Evolutionary conservation across 2,888 invertebrate species (phyloP), one percentile per base, ranked within the genome.

Genomic region (Noctua fimbriata): DNA sequence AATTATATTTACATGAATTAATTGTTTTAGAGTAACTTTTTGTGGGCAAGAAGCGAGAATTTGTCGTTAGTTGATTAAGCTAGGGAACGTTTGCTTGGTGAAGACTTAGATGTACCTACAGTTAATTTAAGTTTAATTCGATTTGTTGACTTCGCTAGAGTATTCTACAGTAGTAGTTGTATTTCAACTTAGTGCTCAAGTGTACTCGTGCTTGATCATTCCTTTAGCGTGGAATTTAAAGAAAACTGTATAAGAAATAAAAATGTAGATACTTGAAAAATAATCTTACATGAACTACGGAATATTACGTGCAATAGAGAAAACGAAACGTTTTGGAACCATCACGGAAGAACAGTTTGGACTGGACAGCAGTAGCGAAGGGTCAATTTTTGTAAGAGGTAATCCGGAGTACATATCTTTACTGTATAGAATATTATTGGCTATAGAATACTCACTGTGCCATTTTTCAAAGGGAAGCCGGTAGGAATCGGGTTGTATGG

Each of bases 1-100:
- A 86, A 81, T 81, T 82, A 75, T 82, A 83, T 86, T 86, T 78
- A 80, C 78, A 44, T 71, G 60, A 36, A 69, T 74, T 78, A 86
- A 86, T 83, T 86, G 78, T 83, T 83, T 72, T 47, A 41, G 76
- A 74, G 73, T 41, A 52, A 76, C 65, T 86, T 72, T 76, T 73
- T 76, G 75, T 76, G 67, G 55, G 63, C 18, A 71, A 65, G 66
- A 49, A 32, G 58, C n/a, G 32, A 16, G 63, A 49, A 72, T 81
- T 58, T 32, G 47, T 72, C 32, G 65, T 74, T 76, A 66, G 28
- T 77, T 75, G n/a, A 70, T 76, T 73, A 52, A 28, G 32, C 28
- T 32, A 21, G 24, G 36, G 24, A 36, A 28, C 28, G 52, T 52
- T 71, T 60, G 76, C 55, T 69, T 14, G 32, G 32, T 41, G 1